phyloP scores from a whole-genome alignment of 2,888 invertebrate genomes.

The Amphimallon solstitiale region DNA sequence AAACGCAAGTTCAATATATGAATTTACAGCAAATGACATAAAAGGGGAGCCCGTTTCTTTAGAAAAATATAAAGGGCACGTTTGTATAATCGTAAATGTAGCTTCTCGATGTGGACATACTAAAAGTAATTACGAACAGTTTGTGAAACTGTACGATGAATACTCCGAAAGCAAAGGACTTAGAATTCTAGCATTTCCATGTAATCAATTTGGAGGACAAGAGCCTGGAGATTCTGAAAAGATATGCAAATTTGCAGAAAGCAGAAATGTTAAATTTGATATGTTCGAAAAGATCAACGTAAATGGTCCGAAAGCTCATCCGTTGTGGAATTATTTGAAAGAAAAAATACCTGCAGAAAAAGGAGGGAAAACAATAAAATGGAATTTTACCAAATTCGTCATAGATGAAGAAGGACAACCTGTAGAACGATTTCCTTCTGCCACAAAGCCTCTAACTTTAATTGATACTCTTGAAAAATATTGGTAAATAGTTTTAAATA shows the following conservation, averaged over 20 bases:
- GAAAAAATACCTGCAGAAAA: slow-evolving; percentile 64
- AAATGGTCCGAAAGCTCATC: slow-evolving; percentile 73
- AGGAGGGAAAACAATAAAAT: slow-evolving; percentile 77
- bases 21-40: slow-evolving; percentile 84
- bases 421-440: slow-evolving; percentile 69
- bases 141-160: slow-evolving; percentile 79
- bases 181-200: slow-evolving; percentile 85
- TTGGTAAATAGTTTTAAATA: slow-evolving; percentile 49
- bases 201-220: slow-evolving; percentile 84
- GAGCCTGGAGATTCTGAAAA: slow-evolving; percentile 74
- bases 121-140: slow-evolving; percentile 82
- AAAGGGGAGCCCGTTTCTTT: slow-evolving; percentile 84
- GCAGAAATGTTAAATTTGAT: slow-evolving; percentile 73
- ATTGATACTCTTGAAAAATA: slow-evolving; percentile 57
- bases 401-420: slow-evolving; percentile 78
- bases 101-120: slow-evolving; percentile 89
- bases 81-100: slow-evolving; percentile 88
- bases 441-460: slow-evolving; percentile 55
- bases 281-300: slow-evolving; percentile 79
- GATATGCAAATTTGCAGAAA: slow-evolving; percentile 71
- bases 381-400: slow-evolving; percentile 92
- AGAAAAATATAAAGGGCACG: slow-evolving; percentile 83
- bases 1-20: slow-evolving; percentile 78
- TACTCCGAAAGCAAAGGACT: slow-evolving; percentile 77
- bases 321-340: slow-evolving; percentile 76